Percentiles rank a stretch among this genome's conserved stretches.
These are phyloP conservation scores for Pelobates fuscus DNA, from an alignment of 2,113 vertebrate species.

Conservation along the genomic window DNA sequence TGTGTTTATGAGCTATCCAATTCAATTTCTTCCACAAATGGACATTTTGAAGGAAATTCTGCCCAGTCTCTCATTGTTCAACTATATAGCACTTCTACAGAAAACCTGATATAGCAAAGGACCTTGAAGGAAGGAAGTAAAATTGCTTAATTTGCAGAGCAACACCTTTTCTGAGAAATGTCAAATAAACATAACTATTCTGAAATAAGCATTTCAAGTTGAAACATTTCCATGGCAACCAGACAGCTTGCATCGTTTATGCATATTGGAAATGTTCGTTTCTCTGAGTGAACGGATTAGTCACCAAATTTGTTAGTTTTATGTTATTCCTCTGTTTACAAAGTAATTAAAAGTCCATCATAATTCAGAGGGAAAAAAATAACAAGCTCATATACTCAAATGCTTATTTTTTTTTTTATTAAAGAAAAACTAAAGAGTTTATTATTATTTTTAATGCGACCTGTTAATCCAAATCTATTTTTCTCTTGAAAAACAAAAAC, in stretches of 20 bases:
- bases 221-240: conserved; percentile 12
- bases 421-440: neutral
- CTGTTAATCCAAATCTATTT: neutral
- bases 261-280: neutral
- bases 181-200: neutral
- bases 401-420: neutral
- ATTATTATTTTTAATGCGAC: conserved; percentile 9
- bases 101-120: neutral
- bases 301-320: neutral
- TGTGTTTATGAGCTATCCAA: neutral
- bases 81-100: neutral
- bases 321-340: neutral
- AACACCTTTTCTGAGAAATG: neutral
- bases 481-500: neutral
- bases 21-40: neutral
- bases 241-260: neutral
- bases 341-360: neutral
- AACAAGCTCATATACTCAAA: neutral
- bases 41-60: neutral
- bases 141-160: neutral
- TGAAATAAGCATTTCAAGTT: neutral
- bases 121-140: neutral
- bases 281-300: neutral
- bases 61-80: neutral
- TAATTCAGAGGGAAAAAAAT: neutral